Evolutionary conservation across 2,797 vertebrate genomes (phyloP).

Genomic region (Astyanax mexicanus): DNA sequence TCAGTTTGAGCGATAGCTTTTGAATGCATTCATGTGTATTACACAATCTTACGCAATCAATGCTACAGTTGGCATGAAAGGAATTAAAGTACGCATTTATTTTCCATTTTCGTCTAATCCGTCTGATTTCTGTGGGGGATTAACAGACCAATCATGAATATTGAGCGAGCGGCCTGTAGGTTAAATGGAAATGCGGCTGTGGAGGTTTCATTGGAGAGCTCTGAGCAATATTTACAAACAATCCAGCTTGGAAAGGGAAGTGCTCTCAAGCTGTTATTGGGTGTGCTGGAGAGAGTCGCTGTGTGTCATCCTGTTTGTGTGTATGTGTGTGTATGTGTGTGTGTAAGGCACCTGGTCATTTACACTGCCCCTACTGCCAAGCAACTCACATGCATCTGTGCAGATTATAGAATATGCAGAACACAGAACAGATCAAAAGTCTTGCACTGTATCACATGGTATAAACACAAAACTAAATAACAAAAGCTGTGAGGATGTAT

Average conservation of each 20-base stretch:
- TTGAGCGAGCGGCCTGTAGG: slow-evolving; percentile 63
- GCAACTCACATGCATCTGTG: not conserved
- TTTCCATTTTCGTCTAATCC: slow-evolving; percentile 80
- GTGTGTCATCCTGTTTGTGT: too few relatives aligned
- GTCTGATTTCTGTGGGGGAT: slow-evolving; percentile 79
- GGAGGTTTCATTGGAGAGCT: not conserved
- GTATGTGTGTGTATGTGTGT: too few relatives aligned
- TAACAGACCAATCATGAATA: slow-evolving; percentile 77
- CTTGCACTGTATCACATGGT: not conserved
- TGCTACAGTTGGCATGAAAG: slow-evolving; percentile 66
- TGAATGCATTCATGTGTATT: slow-evolving; percentile 40
- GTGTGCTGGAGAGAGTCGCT: not conserved
- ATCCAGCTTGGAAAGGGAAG: not conserved
- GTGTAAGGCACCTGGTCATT: not conserved
- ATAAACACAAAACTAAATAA: too few relatives aligned
- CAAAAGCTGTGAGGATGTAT: too few relatives aligned
- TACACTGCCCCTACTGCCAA: not conserved
- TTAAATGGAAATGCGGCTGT: slow-evolving; percentile 19
- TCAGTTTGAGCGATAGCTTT: not conserved
- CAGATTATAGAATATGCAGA: not conserved
- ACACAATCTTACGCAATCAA: slow-evolving; percentile 70
- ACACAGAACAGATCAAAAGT: not conserved
- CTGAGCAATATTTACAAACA: not conserved
- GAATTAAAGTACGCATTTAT: slow-evolving; percentile 78
- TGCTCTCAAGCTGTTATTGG: not conserved